Conservation (phyloP, 2,888 invertebrate species). For the Sthenelais limicola region DNA sequence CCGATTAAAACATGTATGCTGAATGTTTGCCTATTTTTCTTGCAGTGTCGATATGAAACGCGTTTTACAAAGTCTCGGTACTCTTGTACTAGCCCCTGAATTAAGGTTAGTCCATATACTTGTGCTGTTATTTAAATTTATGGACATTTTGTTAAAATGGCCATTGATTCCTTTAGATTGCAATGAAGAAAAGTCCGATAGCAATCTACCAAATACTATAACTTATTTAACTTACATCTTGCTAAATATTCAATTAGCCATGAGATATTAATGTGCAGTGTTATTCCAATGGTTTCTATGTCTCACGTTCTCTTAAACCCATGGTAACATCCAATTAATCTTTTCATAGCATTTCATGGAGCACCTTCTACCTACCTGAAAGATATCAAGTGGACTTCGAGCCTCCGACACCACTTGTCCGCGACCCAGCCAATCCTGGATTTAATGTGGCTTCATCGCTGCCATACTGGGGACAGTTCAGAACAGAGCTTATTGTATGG, state of each 20-base stretch:
- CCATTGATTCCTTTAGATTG: too few species aligned
- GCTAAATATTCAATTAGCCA: background rate
- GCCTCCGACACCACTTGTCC: constrained; percentile 54
- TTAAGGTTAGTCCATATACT: constrained; percentile 53
- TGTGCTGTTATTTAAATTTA: too few species aligned
- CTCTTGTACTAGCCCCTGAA: constrained; percentile 50
- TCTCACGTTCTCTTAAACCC: too few species aligned
- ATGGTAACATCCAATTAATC: background rate
- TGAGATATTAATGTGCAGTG: background rate
- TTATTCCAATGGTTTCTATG: background rate
- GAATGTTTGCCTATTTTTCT: too few species aligned
- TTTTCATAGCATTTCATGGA: constrained; percentile 50
- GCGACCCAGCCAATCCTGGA: constrained; percentile 55
- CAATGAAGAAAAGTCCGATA: too few species aligned
- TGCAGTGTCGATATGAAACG: constrained; percentile 49
- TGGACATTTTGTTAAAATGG: too few species aligned
- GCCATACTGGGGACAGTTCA: constrained; percentile 56
- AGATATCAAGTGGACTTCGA: constrained; percentile 53
- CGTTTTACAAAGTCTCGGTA: constrained; percentile 49
- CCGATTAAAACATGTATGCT: too few species aligned
- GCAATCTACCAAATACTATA: background rate
- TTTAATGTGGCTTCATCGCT: constrained; percentile 52
- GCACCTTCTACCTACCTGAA: constrained; percentile 49
- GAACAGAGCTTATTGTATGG: constrained; percentile 50
- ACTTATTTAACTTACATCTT: background rate